Base-by-base conservation (phyloP, 2,113 vertebrate genomes). In the Pterocles orientalis region DNA sequence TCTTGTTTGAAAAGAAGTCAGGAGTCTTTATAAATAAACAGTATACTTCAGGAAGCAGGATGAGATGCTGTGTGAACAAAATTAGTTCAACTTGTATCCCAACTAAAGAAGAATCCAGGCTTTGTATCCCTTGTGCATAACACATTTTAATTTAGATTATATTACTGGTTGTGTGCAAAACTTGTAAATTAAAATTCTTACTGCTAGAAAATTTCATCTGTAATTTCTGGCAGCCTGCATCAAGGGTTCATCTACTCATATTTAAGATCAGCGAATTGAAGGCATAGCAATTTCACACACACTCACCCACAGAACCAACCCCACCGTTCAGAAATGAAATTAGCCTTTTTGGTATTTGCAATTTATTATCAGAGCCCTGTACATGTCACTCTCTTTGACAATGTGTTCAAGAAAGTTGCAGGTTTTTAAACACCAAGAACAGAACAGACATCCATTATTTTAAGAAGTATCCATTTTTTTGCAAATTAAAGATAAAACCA, bases 1-100 rank as follows among this genome's bases (percentile, higher is more conserved):
- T 61, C 73, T 91, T 90, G 25, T 86, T 68, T 91, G 56, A 86
- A 88, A 95, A 90, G 61, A 95, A 97, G 94, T 93, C 83, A 88
- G 70, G 28, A 92, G 57, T 12, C 19, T 87, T 81, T 85, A 73
- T 51, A 94, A 83, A 81, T 64, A 51, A 94, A 96, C 54, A 73
- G 36, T 24, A 36, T 60, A 79, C 34, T 86, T 90, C 61, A 95
- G 23, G 36, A 94, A 81, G n/a, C 53, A 65, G 25, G 82, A 15
- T 43, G 62, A 81, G 75, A 75, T 36, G 65, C 25, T 48, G 58
- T 20, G 31, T 28, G 14, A 60, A 80, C 47, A 83, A 70, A 89
- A 95, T 86, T 79, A 94, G 81, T 81, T 91, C 93, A 92, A 82
- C 43, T 90, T 70, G 45, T 81, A 73, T 58, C 62, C 57, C n/a